Evolutionary conservation across 2,113 vertebrate species (phyloP), one percentile per base, ranked within the genome.

Genomic region (Fulmarus glacialis): DNA sequence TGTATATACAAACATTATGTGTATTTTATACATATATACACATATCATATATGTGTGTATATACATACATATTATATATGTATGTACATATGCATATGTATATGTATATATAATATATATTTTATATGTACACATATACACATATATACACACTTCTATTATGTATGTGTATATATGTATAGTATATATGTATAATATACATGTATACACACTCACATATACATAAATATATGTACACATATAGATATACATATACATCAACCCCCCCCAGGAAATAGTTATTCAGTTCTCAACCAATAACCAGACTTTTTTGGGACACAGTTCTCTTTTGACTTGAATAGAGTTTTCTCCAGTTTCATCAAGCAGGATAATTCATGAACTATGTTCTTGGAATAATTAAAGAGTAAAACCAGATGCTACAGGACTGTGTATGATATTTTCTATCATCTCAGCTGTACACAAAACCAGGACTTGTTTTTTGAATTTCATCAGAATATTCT

Each of bases 181-280:
- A 16, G 14, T 40, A 24, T 9, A 7, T 7, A 59, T 20, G 9
- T 34, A 34, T 16, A 12, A 24, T 22, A 20, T n/a, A 27, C 15
- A 29, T 24, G 8, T 38, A 38, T 52, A 26, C 17, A 50, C 3
- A 60, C 3, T 21, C 5, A 23, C 2, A 45, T 20, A 45, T 9
- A 68, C 4, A 30, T 21, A 58, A 5, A 29, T 34, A 50, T 6
- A 34, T 14, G 24, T 8, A 22, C 18, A 13, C 4, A 9, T 14
- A 32, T 4, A 36, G 3, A 60, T 3, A 71, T 2, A 60, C 2
- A 71, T 3, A 47, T 5, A 20, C 3, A 67, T 5, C 24, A 8
- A 67, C 75, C 82, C 40, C 36, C 26, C 11, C 5, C 30, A 47
- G 34, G 12, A 66, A 62, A 36, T 5, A 82, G 1, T 13, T 60